Evolutionary conservation across 2,888 invertebrate species (phyloP).

Genomic region (Lydus trimaculatus): DNA sequence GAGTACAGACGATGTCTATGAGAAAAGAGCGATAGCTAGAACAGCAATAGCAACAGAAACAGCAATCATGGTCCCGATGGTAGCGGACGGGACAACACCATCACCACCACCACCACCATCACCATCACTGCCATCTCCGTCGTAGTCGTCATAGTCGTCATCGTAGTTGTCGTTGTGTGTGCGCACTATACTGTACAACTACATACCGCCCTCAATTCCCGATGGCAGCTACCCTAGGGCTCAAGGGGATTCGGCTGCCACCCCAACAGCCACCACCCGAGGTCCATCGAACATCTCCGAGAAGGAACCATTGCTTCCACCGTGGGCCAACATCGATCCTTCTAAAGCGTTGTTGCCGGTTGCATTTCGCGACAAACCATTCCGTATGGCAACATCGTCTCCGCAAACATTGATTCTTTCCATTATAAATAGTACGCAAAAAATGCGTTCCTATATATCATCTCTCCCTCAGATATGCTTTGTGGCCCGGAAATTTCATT

Average conservation of each 20-base stretch:
- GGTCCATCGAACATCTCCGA: constrained; percentile 52
- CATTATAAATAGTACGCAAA: constrained; percentile 62
- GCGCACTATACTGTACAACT: not conserved
- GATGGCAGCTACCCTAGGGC: constrained; percentile 26
- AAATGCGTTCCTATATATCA: constrained; percentile 63
- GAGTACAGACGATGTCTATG: not conserved
- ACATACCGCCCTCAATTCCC: not conserved
- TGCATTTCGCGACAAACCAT: constrained; percentile 50
- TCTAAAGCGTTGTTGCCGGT: constrained; percentile 49
- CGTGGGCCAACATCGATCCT: constrained; percentile 52
- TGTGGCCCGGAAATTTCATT: constrained; percentile 62
- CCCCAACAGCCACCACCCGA: constrained; percentile 44
- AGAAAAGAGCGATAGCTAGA: no score
- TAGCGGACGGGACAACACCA: constrained; percentile 20
- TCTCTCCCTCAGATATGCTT: constrained; percentile 59
- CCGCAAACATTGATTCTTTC: constrained; percentile 61
- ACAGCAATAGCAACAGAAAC: not conserved
- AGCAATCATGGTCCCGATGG: constrained; percentile 18
- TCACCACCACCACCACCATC: constrained; percentile 13
- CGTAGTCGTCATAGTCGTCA: not conserved
- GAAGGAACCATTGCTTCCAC: constrained; percentile 52
- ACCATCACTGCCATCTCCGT: no score
- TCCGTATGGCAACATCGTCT: constrained; percentile 36
- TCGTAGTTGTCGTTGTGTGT: not conserved
- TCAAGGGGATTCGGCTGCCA: constrained; percentile 36